Evolutionary conservation across 1,140 invertebrate genomes (phyloP), one percentile per base, ranked within the genome.

Genomic region (Philotrypesis tridentata): DNA sequence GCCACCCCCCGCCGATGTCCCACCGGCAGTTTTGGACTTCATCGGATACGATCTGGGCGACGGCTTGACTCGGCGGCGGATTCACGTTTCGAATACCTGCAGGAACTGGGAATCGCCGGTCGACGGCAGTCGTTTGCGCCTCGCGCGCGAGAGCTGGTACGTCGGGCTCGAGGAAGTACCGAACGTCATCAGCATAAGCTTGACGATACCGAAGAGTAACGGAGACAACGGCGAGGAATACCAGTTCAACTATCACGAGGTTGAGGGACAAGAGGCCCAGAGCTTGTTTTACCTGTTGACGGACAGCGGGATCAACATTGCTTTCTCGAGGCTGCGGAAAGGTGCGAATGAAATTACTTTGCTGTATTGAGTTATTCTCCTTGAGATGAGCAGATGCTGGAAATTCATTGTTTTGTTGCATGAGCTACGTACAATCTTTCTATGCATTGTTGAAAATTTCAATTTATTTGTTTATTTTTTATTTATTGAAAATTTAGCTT

Each of bases 31-130:
- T 21, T 82, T 82, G 17, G 80, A 87, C 40, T 89, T 89, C 43
- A 68, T 87, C 29, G 89, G 86, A 11, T 91, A 91, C 23, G 88
- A 93, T 86, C 89, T 93, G 27, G 91, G 92, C 12, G 88, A 89
- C 29, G 48, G n/a, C 4, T 55, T n/a, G 21, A 1, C 6, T 86
- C 23, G 5, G 1, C 55, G 90, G 80, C 90, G 93, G 76, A 88
- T 93, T 33, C 92, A 93, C 86, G 88, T 92, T 21, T 90, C 90
- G 80, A 90, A 92, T 77, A 87, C 89, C 80, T 89, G 87, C 82
- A 55, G 48, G 48, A 55, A 17, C 88, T 87, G 6, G 88, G 84
- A 68, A 93, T 89, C 86, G 89, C 89, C 81, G 92, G 91, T 5
- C 86, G 92, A 93, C 80, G 92, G 92, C 4, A 92, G 91, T 12